A percentile compares a stretch with the other conserved stretches of the same genome.
Evolutionary conservation across 2,797 vertebrate species (phyloP).

Genomic region (Bothrops alternatus): DNA sequence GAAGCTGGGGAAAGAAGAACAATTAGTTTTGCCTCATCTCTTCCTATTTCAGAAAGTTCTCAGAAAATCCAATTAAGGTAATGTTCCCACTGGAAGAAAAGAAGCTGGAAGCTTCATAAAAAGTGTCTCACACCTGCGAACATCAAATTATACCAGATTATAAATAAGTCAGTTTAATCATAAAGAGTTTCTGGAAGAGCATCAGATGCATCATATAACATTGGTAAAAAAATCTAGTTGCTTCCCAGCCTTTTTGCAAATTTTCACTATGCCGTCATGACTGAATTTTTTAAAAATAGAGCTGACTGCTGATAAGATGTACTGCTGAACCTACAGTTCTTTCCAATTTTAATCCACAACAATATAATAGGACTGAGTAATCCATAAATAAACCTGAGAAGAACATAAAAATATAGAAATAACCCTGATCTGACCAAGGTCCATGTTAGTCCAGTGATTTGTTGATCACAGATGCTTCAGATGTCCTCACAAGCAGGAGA

Average conservation of each 20-base stretch:
- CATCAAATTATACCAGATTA: background rate
- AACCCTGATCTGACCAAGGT: background rate
- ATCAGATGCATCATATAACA: background rate
- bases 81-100: background rate
- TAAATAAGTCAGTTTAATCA: background rate
- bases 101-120: background rate
- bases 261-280: conserved; percentile 22
- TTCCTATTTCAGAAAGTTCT: background rate
- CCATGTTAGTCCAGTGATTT: background rate
- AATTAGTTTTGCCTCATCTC: background rate
- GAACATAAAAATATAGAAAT: background rate
- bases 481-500: background rate
- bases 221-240: background rate
- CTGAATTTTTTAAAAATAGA: conserved; percentile 7
- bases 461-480: background rate
- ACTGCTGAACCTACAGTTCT: background rate
- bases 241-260: background rate
- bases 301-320: conserved; percentile 22
- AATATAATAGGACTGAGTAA: conserved; percentile 29
- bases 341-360: conserved; percentile 36
- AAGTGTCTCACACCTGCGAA: background rate
- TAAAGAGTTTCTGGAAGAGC: conserved; percentile 16
- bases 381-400: conserved; percentile 7
- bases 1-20: background rate
- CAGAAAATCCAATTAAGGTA: background rate